Percentiles rank a stretch among this genome's conserved stretches.
Conservation (phyloP, 2,888 invertebrate genomes). For the Drosophila rellima region DNA sequence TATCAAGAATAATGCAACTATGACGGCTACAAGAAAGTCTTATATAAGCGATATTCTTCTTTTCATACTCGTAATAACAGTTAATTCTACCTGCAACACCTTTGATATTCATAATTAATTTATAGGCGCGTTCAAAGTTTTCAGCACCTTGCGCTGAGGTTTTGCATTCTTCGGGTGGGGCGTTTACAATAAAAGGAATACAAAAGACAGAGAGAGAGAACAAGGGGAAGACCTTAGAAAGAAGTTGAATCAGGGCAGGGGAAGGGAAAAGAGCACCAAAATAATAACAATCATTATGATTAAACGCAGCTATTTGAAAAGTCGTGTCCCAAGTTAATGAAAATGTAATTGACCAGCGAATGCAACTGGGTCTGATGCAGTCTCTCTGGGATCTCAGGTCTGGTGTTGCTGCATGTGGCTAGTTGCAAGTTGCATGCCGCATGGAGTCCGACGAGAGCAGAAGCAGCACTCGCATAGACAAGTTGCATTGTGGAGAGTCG, state of each 20-base stretch:
- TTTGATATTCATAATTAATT: constrained; percentile 54
- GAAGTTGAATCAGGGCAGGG: constrained; percentile 23
- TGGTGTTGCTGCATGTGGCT: constrained; percentile 58
- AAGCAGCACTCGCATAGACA: constrained; percentile 7
- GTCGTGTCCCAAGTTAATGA: constrained; percentile 86
- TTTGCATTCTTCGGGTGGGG: constrained; percentile 41
- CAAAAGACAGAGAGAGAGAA: neutral
- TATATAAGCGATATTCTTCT: constrained; percentile 1
- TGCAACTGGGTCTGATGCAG: constrained; percentile 69
- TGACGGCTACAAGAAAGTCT: neutral
- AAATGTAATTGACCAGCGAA: constrained; percentile 86
- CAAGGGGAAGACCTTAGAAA: constrained; percentile 56
- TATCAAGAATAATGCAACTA: constrained; percentile 18
- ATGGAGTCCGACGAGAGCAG: constrained; percentile 35
- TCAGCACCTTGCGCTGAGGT: constrained; percentile 70
- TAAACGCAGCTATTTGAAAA: constrained; percentile 85
- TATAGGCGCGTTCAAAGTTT: constrained; percentile 58
- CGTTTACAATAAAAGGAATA: constrained; percentile 45
- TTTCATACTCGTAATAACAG: constrained; percentile 42
- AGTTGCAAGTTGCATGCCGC: constrained; percentile 40
- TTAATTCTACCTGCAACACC: constrained; percentile 42
- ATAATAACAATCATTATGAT: constrained; percentile 86
- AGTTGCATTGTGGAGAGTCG: constrained; percentile 26
- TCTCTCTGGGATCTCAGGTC: constrained; percentile 4
- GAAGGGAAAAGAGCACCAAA: constrained; percentile 25